Base-by-base conservation (phyloP, 2,888 invertebrate genomes). In the Pharmacophagus antenor region DNA sequence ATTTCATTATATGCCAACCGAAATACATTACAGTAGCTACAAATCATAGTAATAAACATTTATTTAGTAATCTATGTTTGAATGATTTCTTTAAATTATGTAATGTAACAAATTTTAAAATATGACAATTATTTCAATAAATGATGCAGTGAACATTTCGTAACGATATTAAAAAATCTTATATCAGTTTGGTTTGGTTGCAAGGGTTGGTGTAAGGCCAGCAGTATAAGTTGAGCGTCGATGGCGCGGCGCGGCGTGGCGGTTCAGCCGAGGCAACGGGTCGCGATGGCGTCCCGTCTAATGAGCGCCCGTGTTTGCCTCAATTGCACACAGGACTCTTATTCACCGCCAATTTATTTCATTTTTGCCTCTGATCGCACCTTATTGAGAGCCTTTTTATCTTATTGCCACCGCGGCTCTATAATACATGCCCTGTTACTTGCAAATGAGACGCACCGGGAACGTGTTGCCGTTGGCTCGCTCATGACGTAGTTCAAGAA, bases 291-390 rank as follows among this genome's bases (percentile, higher is more conserved):
- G 62, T 25, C 70, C 70, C 79, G 74, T 88, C 89, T 90, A 90
- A 90, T 90, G 90, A 90, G 90, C 89, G 80, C 80, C 76, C 89
- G 81, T 90, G 90, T 90, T 89, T 86, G 81, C 81, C 79, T 88
- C 88, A 88, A 89, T 89, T 90, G 89, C 88, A 84, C 88, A 86
- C 84, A 84, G 84, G 79, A 86, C 85, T 86, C 85, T 88, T 88
- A 88, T 87, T 87, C 88, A 82, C 83, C 77, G 85, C 88, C 88
- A 89, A 89, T 90, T 90, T 90, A 90, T 90, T 89, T 89, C 85
- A 90, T 90, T 90, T 90, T 90, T 89, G 89, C 88, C 77, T 89
- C 83, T 87, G 89, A 88, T 86, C 88, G 88, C 88, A 87, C 89
- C 89, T 89, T 90, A 90, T 89, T 87, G 87, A 87, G 88, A 74